phyloP scores from a whole-genome alignment of 2,113 vertebrate genomes.

The Urocitellus parryii region DNA sequence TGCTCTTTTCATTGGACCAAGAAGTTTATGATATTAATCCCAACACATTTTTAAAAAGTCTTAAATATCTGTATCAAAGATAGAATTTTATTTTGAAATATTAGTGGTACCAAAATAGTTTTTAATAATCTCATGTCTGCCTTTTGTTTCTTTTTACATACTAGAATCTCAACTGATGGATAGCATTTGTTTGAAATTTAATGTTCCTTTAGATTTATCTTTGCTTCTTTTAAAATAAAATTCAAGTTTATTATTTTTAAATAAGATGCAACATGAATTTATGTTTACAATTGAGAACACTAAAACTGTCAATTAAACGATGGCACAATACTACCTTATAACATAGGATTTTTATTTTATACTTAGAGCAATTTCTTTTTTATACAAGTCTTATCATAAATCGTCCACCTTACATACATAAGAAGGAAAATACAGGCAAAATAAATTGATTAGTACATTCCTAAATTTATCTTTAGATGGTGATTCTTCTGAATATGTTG shows the following conservation, averaged over 20 bases:
- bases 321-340: not conserved
- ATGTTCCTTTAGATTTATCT: not conserved
- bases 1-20: not conserved
- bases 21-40: not conserved
- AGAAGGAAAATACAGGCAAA: not conserved
- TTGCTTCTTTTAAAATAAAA: not conserved
- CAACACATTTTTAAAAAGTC: not conserved
- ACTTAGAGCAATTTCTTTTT: not conserved
- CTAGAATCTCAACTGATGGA: not conserved
- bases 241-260: not conserved
- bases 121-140: not conserved
- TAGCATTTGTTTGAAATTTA: not conserved
- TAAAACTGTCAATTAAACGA: not conserved
- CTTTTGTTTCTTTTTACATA: not conserved
- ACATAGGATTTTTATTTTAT: not conserved
- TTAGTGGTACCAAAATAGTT: not conserved
- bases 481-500: not conserved
- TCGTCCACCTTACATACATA: not conserved
- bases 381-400: not conserved
- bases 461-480: not conserved
- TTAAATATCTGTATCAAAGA: not conserved
- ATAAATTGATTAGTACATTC: not conserved
- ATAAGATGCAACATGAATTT: not conserved
- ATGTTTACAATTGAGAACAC: not conserved
- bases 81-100: not conserved